phyloP scores from a whole-genome alignment of 2,113 vertebrate genomes.

The Zapus hudsonius region DNA sequence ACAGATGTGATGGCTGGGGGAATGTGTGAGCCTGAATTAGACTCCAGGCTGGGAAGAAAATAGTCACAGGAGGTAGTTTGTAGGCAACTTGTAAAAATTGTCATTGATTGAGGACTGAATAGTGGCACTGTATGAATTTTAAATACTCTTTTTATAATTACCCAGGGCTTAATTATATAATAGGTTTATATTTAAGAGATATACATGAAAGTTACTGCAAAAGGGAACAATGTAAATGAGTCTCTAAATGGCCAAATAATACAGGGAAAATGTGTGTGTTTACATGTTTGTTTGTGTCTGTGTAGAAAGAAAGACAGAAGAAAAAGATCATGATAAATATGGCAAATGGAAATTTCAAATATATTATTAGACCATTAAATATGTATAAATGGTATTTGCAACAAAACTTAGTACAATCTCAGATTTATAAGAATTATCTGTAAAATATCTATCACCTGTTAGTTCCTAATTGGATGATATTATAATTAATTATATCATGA shows the following conservation, averaged over 20 bases:
- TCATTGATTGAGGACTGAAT: neutral
- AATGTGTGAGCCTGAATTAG: neutral
- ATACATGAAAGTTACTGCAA: neutral
- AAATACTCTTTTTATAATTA: neutral
- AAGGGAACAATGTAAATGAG: neutral
- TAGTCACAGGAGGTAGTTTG: neutral
- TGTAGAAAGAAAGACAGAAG: fast-evolving
- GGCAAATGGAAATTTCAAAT: neutral
- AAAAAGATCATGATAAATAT: neutral
- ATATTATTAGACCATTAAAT: neutral
- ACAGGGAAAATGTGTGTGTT: neutral
- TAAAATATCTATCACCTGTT: neutral
- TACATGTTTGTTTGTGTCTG: neutral
- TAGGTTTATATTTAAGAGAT: neutral
- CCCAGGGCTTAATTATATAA: neutral
- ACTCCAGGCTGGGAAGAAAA: neutral
- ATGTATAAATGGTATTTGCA: neutral
- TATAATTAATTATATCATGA: neutral
- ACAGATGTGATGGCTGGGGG: neutral
- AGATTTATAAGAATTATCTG: neutral
- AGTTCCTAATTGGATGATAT: neutral
- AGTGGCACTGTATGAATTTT: neutral
- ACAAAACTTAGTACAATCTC: neutral
- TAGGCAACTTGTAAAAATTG: neutral
- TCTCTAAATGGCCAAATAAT: neutral